Conservation (phyloP, 2,113 vertebrate genomes). For the Petaurus breviceps region DNA sequence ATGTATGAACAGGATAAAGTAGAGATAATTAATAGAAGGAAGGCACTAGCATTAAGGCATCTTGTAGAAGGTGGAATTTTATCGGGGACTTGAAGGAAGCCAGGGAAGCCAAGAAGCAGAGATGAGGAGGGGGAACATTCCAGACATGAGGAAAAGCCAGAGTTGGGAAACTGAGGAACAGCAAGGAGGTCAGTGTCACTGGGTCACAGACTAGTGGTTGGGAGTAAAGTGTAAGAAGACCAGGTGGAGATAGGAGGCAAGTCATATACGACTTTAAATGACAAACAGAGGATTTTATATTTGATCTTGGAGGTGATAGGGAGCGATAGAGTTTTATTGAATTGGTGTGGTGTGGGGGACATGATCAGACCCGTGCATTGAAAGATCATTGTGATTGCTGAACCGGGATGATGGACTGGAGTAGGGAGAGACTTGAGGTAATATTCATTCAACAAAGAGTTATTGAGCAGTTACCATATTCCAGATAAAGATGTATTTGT, state of each 20-base stretch:
- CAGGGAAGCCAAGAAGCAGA: background rate
- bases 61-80: background rate
- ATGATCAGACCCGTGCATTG: background rate
- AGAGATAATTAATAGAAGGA: background rate
- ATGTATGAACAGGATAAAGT: background rate
- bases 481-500: background rate
- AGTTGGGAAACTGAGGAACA: background rate
- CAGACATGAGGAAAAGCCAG: background rate
- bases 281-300: too few species aligned
- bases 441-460: background rate
- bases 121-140: background rate
- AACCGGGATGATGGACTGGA: background rate
- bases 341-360: background rate
- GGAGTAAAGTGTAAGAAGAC: background rate
- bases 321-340: background rate
- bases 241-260: background rate
- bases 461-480: too few species aligned
- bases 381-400: background rate
- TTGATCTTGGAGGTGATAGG: background rate
- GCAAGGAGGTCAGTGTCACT: background rate
- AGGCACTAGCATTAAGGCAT: background rate
- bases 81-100: background rate
- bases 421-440: background rate
- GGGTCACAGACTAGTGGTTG: background rate
- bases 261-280: background rate